Evolutionary conservation across 2,797 vertebrate genomes (phyloP).

Genomic region (Sebastiscus albofasciatus): DNA sequence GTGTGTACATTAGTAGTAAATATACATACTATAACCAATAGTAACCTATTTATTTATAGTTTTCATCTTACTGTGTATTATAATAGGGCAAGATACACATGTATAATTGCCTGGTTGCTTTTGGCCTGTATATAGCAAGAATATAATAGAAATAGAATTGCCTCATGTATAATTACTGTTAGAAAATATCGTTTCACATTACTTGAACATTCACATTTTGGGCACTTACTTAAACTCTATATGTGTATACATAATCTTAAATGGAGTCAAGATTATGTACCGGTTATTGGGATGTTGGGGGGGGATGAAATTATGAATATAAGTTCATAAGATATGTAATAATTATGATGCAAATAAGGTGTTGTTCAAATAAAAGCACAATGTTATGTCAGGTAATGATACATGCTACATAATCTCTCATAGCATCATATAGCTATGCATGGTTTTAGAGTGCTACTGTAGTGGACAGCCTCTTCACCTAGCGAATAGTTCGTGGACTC

Average conservation of each 20-base stretch:
- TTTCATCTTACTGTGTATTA: conserved; percentile 47
- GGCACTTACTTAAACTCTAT: conserved; percentile 29
- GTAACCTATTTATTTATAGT: conserved; percentile 41
- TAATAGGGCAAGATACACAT: conserved; percentile 43
- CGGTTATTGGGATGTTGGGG: conserved; percentile 18
- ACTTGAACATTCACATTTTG: conserved; percentile 52
- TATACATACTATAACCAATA: conserved; percentile 36
- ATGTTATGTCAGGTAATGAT: conserved; percentile 48
- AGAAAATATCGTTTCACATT: conserved; percentile 50
- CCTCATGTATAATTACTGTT: conserved; percentile 26
- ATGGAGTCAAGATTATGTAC: conserved; percentile 34
- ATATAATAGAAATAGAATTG: conserved; percentile 51
- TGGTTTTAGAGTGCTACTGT: conserved; percentile 65
- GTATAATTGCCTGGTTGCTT: conserved; percentile 41
- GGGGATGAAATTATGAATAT: conserved; percentile 5
- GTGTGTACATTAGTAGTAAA: conserved; percentile 50
- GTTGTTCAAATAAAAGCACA: conserved; percentile 68
- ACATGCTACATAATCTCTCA: conserved; percentile 33
- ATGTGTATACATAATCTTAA: conserved; percentile 37
- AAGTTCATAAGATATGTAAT: conserved; percentile 24
- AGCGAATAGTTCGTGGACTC: conserved; percentile 49
- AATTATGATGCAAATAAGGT: conserved; percentile 40
- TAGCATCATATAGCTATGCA: conserved; percentile 71
- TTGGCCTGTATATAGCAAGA: conserved; percentile 64
- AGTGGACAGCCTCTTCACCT: conserved; percentile 62